These are phyloP conservation scores for Baronia brevicornis DNA, from an alignment of 2,888 invertebrate species.

Conservation along the genomic window DNA sequence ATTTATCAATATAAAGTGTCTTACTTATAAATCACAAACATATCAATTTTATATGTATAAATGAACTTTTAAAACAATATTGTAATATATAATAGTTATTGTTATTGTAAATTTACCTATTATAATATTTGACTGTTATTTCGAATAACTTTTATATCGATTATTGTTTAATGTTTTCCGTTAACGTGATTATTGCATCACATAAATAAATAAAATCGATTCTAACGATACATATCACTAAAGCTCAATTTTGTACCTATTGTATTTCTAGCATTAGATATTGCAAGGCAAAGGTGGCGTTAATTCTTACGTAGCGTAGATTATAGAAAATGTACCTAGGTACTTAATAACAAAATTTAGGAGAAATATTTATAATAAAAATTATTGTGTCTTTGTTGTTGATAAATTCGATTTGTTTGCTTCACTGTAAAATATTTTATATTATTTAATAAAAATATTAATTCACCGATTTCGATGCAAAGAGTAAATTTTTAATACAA, in stretches of 20 bases:
- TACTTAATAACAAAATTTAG: conserved; percentile 36
- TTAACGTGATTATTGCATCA: too few relatives aligned
- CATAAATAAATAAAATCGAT: conserved; percentile 36
- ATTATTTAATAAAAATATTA: conserved; percentile 13
- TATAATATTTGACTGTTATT: too few relatives aligned
- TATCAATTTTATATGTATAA: too few relatives aligned
- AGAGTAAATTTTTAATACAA: too few relatives aligned
- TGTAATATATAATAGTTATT: too few relatives aligned
- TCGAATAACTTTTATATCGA: too few relatives aligned
- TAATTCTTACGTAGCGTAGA: conserved; percentile 59
- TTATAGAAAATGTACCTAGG: conserved; percentile 34
- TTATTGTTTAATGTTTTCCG: too few relatives aligned
- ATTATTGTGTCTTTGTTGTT: conserved; percentile 20
- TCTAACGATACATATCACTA: conserved; percentile 68
- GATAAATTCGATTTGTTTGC: conserved; percentile 18
- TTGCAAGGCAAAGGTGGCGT: conserved; percentile 60
- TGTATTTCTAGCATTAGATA: conserved; percentile 65
- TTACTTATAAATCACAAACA: too few relatives aligned
- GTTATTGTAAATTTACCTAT: too few relatives aligned
- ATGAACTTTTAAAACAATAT: too few relatives aligned
- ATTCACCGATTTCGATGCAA: too few relatives aligned
- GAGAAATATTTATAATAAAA: conserved; percentile 32
- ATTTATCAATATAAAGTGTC: too few relatives aligned
- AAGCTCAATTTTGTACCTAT: conserved; percentile 74
- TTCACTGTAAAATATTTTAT: conserved; percentile 16